These are phyloP conservation scores for Thalassaphorura encarpata DNA, from an alignment of 1,140 invertebrate genomes.

Conservation along the genomic window DNA sequence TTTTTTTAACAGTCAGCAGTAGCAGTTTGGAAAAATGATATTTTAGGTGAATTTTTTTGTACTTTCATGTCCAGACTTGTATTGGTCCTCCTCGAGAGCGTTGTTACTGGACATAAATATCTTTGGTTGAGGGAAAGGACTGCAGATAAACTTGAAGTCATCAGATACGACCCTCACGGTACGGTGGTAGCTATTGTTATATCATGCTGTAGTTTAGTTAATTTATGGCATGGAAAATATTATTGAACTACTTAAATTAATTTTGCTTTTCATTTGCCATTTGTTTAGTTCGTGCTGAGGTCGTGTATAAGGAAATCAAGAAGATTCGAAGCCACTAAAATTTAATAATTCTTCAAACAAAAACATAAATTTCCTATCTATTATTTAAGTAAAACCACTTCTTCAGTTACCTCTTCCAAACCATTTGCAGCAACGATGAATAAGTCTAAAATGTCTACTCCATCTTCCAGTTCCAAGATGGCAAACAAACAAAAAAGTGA, in stretches of 20 bases:
- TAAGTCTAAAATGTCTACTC: too few species aligned
- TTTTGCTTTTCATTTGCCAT: too few species aligned
- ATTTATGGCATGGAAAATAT: neutral
- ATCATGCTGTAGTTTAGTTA: neutral
- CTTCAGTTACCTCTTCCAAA: too few species aligned
- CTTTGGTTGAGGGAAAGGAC: conserved; percentile 54
- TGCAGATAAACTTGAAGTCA: conserved; percentile 63
- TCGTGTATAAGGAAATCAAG: conserved; percentile 37
- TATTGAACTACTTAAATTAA: neutral
- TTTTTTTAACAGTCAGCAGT: neutral
- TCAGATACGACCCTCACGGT: conserved; percentile 67
- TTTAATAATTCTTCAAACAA: too few species aligned
- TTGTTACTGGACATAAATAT: conserved; percentile 60
- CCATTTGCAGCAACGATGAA: too few species aligned
- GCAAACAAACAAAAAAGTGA: too few species aligned
- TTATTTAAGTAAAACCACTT: too few species aligned
- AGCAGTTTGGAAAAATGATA: neutral
- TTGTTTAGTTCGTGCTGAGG: conserved; percentile 33
- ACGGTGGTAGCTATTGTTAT: too few species aligned
- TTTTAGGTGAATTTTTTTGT: neutral
- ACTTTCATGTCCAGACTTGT: conserved; percentile 44
- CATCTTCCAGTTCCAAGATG: too few species aligned
- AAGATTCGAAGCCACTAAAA: conserved; percentile 35
- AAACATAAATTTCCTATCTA: too few species aligned
- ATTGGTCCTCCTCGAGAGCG: conserved; percentile 65